These are phyloP conservation scores for Drosophila pectinifera DNA, from an alignment of 1,140 invertebrate genomes.

Conservation along the genomic window DNA sequence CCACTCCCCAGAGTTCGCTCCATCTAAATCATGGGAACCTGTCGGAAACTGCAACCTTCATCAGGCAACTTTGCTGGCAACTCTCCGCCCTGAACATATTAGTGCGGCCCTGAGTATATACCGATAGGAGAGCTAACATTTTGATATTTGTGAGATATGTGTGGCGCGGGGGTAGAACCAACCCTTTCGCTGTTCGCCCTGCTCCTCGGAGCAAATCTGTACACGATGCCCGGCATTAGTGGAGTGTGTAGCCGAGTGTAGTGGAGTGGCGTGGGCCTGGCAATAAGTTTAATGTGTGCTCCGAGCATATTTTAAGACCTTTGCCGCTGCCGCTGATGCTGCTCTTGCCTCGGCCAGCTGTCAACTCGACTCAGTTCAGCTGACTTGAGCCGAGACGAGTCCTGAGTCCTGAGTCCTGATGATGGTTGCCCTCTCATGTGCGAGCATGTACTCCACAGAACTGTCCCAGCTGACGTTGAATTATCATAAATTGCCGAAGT, in stretches of 20 bases:
- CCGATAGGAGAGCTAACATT: slow-evolving; percentile 46
- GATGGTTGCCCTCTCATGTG: slow-evolving; percentile 63
- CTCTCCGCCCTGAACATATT: slow-evolving; percentile 34
- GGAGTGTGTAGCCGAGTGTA: slow-evolving; percentile 5
- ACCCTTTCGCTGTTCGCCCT: slow-evolving; percentile 70
- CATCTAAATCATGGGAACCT: slow-evolving; percentile 47
- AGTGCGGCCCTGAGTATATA: slow-evolving; percentile 36
- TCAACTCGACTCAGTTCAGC: slow-evolving; percentile 60
- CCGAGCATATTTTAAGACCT: slow-evolving; percentile 75
- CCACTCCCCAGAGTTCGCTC: slow-evolving; percentile 35
- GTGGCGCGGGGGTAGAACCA: slow-evolving; percentile 46
- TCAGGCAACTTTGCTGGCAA: slow-evolving; percentile 44
- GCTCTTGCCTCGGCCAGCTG: slow-evolving; percentile 69
- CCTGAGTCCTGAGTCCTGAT: slow-evolving; percentile 56
- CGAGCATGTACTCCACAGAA: slow-evolving; percentile 67
- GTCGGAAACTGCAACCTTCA: slow-evolving; percentile 33
- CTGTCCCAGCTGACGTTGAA: slow-evolving; percentile 84
- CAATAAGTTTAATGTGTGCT: slow-evolving; percentile 84
- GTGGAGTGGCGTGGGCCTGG: slow-evolving; percentile 15
- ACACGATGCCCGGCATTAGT: slow-evolving; percentile 62
- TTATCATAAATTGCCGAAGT: slow-evolving; percentile 84
- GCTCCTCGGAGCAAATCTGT: slow-evolving; percentile 67
- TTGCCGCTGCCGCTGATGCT: neutral
- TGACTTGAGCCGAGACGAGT: slow-evolving; percentile 44
- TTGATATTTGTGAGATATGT: slow-evolving; percentile 68